Percentiles rank a stretch among this genome's conserved stretches.
Conservation (phyloP, 2,888 invertebrate genomes). For the Amiota communis region DNA sequence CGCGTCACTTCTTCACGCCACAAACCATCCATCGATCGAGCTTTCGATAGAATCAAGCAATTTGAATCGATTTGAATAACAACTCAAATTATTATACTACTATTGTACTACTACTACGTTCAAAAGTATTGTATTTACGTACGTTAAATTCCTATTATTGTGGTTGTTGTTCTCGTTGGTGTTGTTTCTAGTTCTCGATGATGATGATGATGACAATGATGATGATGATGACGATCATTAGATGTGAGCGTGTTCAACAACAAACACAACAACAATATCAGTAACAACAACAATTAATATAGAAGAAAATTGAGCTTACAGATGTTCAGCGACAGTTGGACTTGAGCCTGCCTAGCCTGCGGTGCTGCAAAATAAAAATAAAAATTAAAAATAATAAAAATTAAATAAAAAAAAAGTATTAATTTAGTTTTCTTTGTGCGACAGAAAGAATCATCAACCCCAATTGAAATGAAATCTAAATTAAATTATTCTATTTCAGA, state of each 20-base stretch:
- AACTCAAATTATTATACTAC: neutral
- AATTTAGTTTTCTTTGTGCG: slow-evolving; percentile 13
- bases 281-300: no score
- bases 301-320: neutral
- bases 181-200: no score
- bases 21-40: neutral
- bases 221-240: slow-evolving; percentile 24
- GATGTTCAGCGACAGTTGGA: neutral
- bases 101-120: no score
- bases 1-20: no score
- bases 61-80: neutral
- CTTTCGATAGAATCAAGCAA: neutral
- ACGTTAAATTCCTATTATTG: no score
- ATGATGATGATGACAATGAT: no score
- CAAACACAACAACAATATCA: no score
- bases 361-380: neutral
- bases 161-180: no score
- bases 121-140: neutral
- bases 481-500: neutral
- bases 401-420: slow-evolving; percentile 1
- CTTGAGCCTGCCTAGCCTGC: neutral
- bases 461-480: slow-evolving; percentile 14
- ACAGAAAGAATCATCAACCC: neutral
- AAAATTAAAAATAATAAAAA: neutral
- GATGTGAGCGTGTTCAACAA: slow-evolving; percentile 25